Evolutionary conservation across 2,888 invertebrate species (phyloP).

Genomic region (Ectropis crepuscularia): DNA sequence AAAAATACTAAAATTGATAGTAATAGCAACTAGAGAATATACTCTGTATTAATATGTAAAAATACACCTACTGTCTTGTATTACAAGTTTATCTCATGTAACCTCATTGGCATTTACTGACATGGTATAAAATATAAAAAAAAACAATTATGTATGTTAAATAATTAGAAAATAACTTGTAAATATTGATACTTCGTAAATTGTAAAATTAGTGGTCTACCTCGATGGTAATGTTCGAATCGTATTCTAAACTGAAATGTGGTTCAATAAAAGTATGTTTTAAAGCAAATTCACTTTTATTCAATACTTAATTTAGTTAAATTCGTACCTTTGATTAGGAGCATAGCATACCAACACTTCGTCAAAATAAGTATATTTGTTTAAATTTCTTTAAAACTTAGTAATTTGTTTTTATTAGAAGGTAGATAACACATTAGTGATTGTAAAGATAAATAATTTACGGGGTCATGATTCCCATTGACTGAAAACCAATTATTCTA

Average conservation of each 20-base stretch:
- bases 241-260: slow-evolving; percentile 40
- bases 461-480: no score
- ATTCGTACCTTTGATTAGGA: background rate
- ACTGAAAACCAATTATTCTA: no score
- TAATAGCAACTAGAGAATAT: background rate
- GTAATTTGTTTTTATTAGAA: no score
- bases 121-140: slow-evolving; percentile 33
- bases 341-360: no score
- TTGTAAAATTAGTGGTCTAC: slow-evolving; percentile 38
- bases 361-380: no score
- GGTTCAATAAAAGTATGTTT: slow-evolving; percentile 49
- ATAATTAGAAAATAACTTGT: slow-evolving; percentile 28
- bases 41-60: slow-evolving; percentile 2
- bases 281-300: slow-evolving; percentile 41
- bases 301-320: slow-evolving; percentile 14
- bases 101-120: slow-evolving; percentile 23
- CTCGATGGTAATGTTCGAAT: slow-evolving; percentile 40
- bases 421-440: no score
- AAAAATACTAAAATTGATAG: slow-evolving; percentile 12
- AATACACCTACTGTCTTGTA: slow-evolving; percentile 8
- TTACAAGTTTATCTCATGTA: slow-evolving; percentile 16
- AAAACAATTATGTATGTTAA: slow-evolving; percentile 15
- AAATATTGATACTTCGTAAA: slow-evolving; percentile 35
- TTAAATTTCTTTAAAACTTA: no score
- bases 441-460: no score